Percentiles rank a stretch among this genome's conserved stretches.
Conservation (phyloP, 2,797 vertebrate genomes). For the Macropodus opercularis region DNA sequence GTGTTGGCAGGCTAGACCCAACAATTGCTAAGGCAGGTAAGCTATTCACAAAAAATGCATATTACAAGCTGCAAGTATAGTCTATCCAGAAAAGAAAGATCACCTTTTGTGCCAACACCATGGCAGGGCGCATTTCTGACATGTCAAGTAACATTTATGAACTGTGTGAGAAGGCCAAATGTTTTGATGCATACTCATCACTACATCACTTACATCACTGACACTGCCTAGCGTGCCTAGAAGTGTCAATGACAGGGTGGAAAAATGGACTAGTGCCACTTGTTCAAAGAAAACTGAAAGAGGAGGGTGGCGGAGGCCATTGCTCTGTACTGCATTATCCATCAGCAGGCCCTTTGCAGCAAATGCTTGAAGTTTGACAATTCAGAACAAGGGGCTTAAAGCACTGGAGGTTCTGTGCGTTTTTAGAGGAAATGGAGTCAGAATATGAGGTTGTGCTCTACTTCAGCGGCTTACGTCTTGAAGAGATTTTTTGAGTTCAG, state of each 20-base stretch:
- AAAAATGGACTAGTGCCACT: background rate
- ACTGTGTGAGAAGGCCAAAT: conserved; percentile 15
- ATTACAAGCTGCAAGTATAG: background rate
- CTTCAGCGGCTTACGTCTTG: too few species aligned
- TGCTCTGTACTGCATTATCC: conserved; percentile 35
- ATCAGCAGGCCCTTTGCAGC: conserved; percentile 47
- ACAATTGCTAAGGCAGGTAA: background rate
- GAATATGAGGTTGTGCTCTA: too few species aligned
- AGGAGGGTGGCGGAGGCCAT: conserved; percentile 40
- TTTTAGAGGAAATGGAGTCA: conserved; percentile 26
- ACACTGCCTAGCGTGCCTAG: background rate
- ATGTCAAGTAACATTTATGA: conserved; percentile 17
- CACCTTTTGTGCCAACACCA: conserved; percentile 9
- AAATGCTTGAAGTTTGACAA: conserved; percentile 35
- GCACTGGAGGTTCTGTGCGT: conserved; percentile 33
- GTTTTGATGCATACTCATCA: conserved; percentile 7
- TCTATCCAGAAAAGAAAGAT: conserved; percentile 8
- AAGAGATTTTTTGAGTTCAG: conserved; percentile 19
- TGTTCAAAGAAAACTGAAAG: background rate
- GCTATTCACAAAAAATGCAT: background rate
- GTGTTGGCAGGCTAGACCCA: too few species aligned
- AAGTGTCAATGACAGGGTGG: background rate
- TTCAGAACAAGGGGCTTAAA: conserved; percentile 44
- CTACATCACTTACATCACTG: background rate
- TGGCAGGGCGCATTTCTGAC: conserved; percentile 21